Percentiles rank a stretch among this genome's conserved stretches.
Evolutionary conservation across 2,113 vertebrate species (phyloP).

Genomic region (Grammomys dolichurus): DNA sequence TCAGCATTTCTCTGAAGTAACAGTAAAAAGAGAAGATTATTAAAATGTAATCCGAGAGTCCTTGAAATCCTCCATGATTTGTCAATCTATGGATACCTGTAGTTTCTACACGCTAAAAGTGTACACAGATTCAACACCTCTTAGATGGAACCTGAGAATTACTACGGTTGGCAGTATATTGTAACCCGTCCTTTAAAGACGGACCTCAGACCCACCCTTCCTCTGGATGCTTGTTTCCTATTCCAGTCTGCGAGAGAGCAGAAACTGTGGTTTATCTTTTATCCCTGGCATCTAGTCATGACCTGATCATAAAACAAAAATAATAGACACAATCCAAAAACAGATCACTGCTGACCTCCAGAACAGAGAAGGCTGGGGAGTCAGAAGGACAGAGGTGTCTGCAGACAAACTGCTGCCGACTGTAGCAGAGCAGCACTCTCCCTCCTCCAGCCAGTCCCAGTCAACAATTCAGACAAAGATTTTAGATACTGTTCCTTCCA

Average conservation of each 20-base stretch:
- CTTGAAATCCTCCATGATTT: constrained; percentile 1
- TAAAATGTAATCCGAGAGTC: neutral
- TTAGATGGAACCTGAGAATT: neutral
- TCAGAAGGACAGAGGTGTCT: neutral
- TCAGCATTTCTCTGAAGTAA: constrained; percentile 37
- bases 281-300: neutral
- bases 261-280: constrained; percentile 43
- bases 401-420: neutral
- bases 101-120: constrained; percentile 34
- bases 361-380: neutral
- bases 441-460: neutral
- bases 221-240: neutral
- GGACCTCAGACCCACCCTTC: neutral
- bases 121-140: neutral
- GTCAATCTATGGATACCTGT: neutral
- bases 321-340: constrained; percentile 5
- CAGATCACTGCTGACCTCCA: neutral
- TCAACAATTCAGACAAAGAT: neutral
- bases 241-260: neutral
- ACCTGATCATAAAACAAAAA: neutral
- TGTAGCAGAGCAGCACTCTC: neutral
- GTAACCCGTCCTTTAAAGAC: neutral
- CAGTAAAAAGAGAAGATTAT: constrained; percentile 52
- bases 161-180: neutral
- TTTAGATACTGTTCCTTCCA: neutral